These are phyloP conservation scores for Microcebus jonahi DNA, from an alignment of 2,113 vertebrate species.

Conservation along the genomic window DNA sequence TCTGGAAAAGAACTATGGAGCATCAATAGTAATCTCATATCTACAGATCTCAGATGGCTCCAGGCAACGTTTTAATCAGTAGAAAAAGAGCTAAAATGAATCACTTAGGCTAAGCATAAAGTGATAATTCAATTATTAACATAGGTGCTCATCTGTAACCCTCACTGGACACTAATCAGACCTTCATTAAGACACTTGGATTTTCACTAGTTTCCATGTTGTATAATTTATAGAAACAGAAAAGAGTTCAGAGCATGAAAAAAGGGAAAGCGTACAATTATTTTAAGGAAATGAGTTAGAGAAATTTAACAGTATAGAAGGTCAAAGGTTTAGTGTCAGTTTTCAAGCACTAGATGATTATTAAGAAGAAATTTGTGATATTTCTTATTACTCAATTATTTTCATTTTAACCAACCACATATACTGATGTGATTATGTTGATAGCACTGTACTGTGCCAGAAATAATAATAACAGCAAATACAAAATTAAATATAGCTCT, in stretches of 20 bases:
- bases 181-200: neutral
- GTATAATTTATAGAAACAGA: neutral
- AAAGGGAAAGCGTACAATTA: neutral
- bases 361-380: neutral
- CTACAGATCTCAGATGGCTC: neutral
- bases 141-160: neutral
- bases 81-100: slow-evolving; percentile 28
- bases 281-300: neutral
- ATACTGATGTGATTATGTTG: neutral
- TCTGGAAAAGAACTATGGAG: neutral
- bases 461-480: neutral
- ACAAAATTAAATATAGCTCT: neutral
- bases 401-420: slow-evolving; percentile 2
- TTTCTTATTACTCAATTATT: neutral
- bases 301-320: neutral
- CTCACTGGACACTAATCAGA: slow-evolving; percentile 6
- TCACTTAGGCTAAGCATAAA: neutral
- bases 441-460: neutral
- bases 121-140: neutral
- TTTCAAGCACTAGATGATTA: neutral
- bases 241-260: neutral
- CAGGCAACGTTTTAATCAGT: slow-evolving; percentile 8
- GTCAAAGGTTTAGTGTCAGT: neutral
- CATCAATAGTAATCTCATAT: slow-evolving; percentile 48
- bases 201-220: neutral